phyloP scores from a whole-genome alignment of 2,888 invertebrate genomes.

The Calliopum simillimum region DNA sequence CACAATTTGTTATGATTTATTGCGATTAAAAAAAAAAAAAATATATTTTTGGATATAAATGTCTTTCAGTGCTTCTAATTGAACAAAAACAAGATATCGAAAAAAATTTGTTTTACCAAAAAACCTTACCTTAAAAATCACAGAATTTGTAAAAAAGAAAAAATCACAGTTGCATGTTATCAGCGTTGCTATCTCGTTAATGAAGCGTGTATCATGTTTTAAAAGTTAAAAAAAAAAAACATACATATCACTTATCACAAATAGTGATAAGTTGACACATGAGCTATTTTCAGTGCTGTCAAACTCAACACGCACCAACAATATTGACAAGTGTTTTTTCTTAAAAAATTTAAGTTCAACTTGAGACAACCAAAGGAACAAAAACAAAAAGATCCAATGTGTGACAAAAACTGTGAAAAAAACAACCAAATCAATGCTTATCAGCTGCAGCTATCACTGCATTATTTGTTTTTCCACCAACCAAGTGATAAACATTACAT shows the following conservation, averaged over 20 bases:
- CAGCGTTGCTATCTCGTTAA: slow-evolving; percentile 2
- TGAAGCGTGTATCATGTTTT: background rate
- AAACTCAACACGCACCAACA: background rate
- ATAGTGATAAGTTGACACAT: slow-evolving; percentile 5
- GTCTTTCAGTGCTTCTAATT: too few species aligned
- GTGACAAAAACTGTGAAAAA: background rate
- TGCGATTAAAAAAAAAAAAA: too few species aligned
- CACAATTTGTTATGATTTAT: too few species aligned
- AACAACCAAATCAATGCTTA: background rate
- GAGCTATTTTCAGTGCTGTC: slow-evolving; percentile 1
- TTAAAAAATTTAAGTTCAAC: background rate
- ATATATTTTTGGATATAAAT: too few species aligned
- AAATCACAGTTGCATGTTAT: slow-evolving; percentile 44
- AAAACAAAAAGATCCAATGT: slow-evolving; percentile 10
- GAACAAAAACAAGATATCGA: too few species aligned
- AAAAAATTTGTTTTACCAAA: too few species aligned
- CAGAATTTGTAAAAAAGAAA: slow-evolving; percentile 37
- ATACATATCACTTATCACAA: slow-evolving; percentile 16
- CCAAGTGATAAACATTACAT: too few species aligned
- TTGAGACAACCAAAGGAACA: slow-evolving; percentile 4
- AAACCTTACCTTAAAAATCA: background rate
- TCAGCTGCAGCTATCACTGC: background rate
- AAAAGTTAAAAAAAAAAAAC: too few species aligned
- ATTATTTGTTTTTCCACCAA: too few species aligned
- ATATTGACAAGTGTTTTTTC: background rate